A percentile compares a stretch with the other conserved stretches of the same genome.
Evolutionary conservation across 2,113 vertebrate species (phyloP).

Genomic region (Benitochromis conjunctus): DNA sequence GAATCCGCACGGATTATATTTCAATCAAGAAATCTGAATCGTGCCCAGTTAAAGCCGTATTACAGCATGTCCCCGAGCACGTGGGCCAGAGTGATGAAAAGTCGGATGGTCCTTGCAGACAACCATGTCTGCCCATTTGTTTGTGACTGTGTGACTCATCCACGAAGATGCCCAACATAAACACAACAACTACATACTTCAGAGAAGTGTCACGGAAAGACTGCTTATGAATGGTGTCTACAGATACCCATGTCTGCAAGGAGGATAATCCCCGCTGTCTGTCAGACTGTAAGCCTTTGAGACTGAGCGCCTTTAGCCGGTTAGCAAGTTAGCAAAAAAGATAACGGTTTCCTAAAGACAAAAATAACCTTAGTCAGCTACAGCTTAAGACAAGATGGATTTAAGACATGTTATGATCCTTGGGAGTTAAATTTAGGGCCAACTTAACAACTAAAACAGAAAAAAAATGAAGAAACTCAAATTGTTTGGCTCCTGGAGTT

Average conservation of each 20-base stretch:
- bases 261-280: not conserved
- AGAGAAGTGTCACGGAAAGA: not conserved
- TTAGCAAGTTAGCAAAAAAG: not conserved
- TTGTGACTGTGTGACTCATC: not conserved
- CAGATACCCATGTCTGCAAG: not conserved
- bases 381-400: rapidly evolving
- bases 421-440: not conserved
- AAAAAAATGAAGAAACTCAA: not conserved
- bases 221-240: not conserved
- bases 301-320: not conserved
- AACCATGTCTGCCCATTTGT: not conserved
- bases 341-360: not conserved
- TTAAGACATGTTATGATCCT: rapidly evolving
- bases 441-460: not conserved
- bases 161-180: not conserved
- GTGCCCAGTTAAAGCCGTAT: not conserved
- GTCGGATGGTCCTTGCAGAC: rapidly evolving
- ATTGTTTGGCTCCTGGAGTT: rapidly evolving
- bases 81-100: not conserved
- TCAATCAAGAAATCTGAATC: not conserved
- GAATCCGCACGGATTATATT: not conserved
- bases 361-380: not conserved
- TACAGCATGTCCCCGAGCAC: not conserved
- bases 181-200: not conserved
- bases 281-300: not conserved